Evolutionary conservation across 1,140 invertebrate species (phyloP), one percentile per base, ranked within the genome.

Genomic region (Drosophila melanogaster): DNA sequence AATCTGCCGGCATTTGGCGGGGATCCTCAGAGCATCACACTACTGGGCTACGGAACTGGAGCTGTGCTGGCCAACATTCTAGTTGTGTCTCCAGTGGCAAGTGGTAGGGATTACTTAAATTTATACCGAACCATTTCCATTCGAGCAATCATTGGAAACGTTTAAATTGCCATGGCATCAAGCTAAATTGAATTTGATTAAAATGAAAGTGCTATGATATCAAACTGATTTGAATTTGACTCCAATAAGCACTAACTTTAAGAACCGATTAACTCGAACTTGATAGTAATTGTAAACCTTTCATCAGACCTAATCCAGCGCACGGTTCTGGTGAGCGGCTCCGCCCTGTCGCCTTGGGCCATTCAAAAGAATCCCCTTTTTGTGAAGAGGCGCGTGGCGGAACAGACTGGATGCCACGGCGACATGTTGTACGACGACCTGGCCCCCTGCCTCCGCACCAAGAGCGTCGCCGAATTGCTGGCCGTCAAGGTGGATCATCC

Each of bases 311-410:
- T 99, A 70, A 95, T 99, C 90, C 96, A 98, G 91, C 95, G 98
- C 69, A 97, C 97, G 22, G 96, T 99, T 77, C 94, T 99, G 51
- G 95, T 99, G 91, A 98, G 97, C 81, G 98, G 98, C 12, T 98
- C 98, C n/a, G 97, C 97, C 12, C 93, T 99, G 61, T 97, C 97
- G 84, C 97, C 97, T 14, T 99, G 97, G 98, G 98, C 98, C 44
- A 94, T 98, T 71, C 97, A 98, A 92, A 94, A 96, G 70, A 96
- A 98, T 90, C 97, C 98, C 12, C 93, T 97, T 17, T 94, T 94
- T 54, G 95, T 97, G 75, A 97, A 97, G 93, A 94, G 95, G 81
- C 95, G 94, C 86, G 96, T 97, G 15, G 96, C 96, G 12, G 95
- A 96, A 77, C 94, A 96, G 78, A 96, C 96, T 1, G 94, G 94